These are phyloP conservation scores for Amphiprion clarkii DNA, from an alignment of 2,797 vertebrate genomes.

Conservation along the genomic window DNA sequence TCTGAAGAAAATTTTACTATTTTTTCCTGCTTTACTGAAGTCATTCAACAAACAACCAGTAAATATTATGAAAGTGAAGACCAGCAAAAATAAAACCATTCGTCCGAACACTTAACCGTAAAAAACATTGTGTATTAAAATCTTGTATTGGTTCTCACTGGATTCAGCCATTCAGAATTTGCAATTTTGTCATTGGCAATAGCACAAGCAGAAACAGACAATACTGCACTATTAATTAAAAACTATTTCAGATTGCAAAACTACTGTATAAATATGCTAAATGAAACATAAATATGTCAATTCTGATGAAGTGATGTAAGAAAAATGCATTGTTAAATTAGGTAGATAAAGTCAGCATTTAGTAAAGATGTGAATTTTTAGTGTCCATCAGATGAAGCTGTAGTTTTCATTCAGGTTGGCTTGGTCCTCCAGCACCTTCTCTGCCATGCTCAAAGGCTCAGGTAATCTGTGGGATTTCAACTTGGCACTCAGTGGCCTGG, in stretches of 20 bases:
- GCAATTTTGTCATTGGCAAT: background rate
- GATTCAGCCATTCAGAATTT: background rate
- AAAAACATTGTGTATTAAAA: too few species aligned
- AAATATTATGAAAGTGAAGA: too few species aligned
- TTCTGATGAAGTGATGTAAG: background rate
- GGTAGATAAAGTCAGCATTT: background rate
- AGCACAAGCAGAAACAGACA: background rate
- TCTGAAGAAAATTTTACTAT: too few species aligned
- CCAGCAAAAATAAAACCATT: too few species aligned
- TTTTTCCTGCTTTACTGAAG: too few species aligned
- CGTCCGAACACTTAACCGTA: too few species aligned
- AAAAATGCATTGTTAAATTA: background rate
- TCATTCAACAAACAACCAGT: too few species aligned
- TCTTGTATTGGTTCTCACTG: background rate
- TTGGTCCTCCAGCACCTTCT: constrained; percentile 8
- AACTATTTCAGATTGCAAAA: background rate
- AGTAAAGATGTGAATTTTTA: background rate
- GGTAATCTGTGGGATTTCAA: constrained; percentile 6
- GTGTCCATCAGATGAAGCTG: constrained; percentile 62
- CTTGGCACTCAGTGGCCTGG: background rate
- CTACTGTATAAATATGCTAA: background rate
- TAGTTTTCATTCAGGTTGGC: constrained; percentile 60
- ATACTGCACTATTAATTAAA: background rate
- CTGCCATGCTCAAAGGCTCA: constrained; percentile 3
- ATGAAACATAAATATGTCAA: constrained; percentile 17